Conservation (phyloP, 2,797 vertebrate species). For the Picus viridis region DNA sequence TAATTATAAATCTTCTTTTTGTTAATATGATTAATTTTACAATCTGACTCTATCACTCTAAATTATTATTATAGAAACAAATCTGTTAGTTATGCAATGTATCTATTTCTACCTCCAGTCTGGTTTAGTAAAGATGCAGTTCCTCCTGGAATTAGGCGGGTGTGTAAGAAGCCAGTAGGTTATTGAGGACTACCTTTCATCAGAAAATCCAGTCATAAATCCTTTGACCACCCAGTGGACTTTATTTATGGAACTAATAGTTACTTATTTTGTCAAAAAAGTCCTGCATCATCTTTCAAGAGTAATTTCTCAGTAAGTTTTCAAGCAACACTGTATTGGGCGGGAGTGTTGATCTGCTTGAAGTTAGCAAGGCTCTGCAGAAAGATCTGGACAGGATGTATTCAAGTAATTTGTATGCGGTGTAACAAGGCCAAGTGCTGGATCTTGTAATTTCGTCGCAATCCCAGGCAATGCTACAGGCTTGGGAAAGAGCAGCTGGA, state of each 20-base stretch:
- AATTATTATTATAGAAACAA: neutral
- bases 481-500: no score
- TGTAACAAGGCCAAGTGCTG: no score
- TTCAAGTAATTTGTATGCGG: no score
- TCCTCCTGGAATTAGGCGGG: neutral
- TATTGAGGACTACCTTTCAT: neutral
- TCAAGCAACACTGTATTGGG: no score
- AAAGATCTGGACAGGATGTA: no score
- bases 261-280: neutral
- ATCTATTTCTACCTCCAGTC: neutral
- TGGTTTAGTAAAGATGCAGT: neutral
- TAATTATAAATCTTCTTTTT: constrained; percentile 20
- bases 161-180: neutral
- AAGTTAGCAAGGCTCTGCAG: no score
- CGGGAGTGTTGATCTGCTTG: no score
- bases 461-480: no score
- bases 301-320: neutral
- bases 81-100: neutral
- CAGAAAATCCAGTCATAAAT: neutral
- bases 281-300: neutral
- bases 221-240: neutral
- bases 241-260: neutral
- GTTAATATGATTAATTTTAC: constrained; percentile 9
- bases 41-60: neutral
- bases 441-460: no score